Base-by-base conservation (phyloP, 2,888 invertebrate genomes). In the Junonia oenone region DNA sequence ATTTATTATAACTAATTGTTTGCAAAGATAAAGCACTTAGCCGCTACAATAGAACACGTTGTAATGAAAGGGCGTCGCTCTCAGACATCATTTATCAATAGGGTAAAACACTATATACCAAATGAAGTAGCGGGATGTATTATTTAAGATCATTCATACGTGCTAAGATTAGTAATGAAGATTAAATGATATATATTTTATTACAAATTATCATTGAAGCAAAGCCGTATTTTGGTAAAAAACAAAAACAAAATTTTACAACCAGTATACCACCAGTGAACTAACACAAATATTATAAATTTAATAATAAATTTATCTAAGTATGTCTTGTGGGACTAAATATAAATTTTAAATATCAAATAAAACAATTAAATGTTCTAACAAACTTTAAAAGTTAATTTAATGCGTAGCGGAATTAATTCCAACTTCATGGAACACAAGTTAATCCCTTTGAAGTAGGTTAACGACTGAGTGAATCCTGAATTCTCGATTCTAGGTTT, bases 111-210 rank as follows among this genome's bases (percentile, higher is more conserved):
- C 47, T 46, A 14, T 43, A 1, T 9, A 48, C 26, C 26, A 54
- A 58, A 55, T 51, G 51, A 58, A 51, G 46, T 54, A 29, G 51
- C 37, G 19, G 37, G 54, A 54, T 54, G 51, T 55, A 55, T 58
- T 58, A 31, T 55, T 26, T 22, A 13, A 37, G 35, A 29, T 31
- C 33, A 11, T 26, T 54, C 31, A 22, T 22, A 31, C 38, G 49
- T 49, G 13, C 46, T 38, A 15, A 53, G 46, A 53, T 53, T 38
- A 46, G 17, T 46, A 40, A 40, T 9, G 17, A 40, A 1, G n/a
- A 33, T 33, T 33, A 11, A 33, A 19, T 38, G 9, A 1, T 38
- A 19, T n/a, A 40, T 17, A 15, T 17, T 19, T 40, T 19, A 9
- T 40, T 19, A n/a, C 31, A 33, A 31, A 33, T 33, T n/a, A 11